Conservation (phyloP, 2,888 invertebrate genomes). For the Cheilosia soror region DNA sequence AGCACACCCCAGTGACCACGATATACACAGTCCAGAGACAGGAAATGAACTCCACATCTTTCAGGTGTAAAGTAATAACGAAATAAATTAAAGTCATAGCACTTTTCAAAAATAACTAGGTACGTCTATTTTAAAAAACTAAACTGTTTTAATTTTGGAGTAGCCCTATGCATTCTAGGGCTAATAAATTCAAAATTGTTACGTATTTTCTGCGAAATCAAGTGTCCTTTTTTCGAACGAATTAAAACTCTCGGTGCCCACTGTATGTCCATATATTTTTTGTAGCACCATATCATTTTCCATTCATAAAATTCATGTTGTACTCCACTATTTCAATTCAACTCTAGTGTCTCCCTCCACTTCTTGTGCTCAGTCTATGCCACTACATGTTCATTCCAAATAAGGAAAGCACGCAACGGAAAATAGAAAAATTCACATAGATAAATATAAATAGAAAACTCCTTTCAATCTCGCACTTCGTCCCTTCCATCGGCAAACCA, state of each 20-base stretch:
- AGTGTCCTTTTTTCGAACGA: no score
- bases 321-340: conserved; percentile 31
- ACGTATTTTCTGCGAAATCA: no score
- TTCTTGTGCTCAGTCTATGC: conserved; percentile 25
- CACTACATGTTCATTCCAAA: conserved; percentile 20
- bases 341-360: background rate
- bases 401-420: conserved; percentile 30
- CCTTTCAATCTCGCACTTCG: background rate
- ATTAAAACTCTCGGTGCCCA: background rate
- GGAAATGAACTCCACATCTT: no score
- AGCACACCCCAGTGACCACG: no score
- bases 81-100: no score
- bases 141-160: no score
- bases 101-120: no score
- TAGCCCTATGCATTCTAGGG: no score
- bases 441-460: conserved; percentile 58
- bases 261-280: background rate
- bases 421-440: conserved; percentile 9
- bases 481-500: background rate
- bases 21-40: no score
- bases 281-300: conserved; percentile 8
- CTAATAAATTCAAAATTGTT: no score
- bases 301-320: conserved; percentile 65
- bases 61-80: no score
- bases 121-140: no score